Evolutionary conservation across 92 coral and sea anemone genomes (phyloP), one percentile per base, ranked within the genome.

Genomic region (Hydrozoanthus gracilis): DNA sequence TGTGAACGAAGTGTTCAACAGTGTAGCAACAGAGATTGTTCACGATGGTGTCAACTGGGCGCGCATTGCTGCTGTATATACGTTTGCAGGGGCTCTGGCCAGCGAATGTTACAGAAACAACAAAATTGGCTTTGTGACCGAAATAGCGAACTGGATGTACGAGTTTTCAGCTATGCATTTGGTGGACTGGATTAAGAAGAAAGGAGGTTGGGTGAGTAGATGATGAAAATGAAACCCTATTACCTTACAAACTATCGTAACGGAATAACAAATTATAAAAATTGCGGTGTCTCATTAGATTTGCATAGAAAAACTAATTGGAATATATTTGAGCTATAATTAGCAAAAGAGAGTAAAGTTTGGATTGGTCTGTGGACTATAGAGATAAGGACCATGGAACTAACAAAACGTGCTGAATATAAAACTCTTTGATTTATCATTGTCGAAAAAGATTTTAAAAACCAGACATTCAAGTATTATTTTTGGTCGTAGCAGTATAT

Each of bases 31-130:
- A 51, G 98, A 95, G 58, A 95, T 95, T 46, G 87, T 95, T 76
- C 90, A 88, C 73, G 96, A 93, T 11, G 98, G 98, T 10, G 88
- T 95, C n/a, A 95, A 91, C 60, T 95, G 98, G 98, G 93, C 96
- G n/a, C 86, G 98, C 44, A 86, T 95, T 4, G 92, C 94, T 3
- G 98, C 98, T 5, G 73, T 95, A 56, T 95, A 79, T 51, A 86
- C 96, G 4, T 95, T 95, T 70, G 93, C 96, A 44, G 98, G 96
- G 2, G 98, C 96, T 6, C 91, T 95, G 4, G 91, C 93, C 4
- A 62, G 90, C 16, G 98, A 95, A 27, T 95, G 96, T 74, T 91
- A 90, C 86, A 89, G 77, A 76, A 92, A 95, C 44, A 93, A 93
- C 65, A 94, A 93, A 69, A 93, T 92, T 11, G 93, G 89, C 0